Percentiles rank a stretch among this genome's conserved stretches.
phyloP scores from a whole-genome alignment of 2,888 invertebrate species.

The Hipparchia semele region DNA sequence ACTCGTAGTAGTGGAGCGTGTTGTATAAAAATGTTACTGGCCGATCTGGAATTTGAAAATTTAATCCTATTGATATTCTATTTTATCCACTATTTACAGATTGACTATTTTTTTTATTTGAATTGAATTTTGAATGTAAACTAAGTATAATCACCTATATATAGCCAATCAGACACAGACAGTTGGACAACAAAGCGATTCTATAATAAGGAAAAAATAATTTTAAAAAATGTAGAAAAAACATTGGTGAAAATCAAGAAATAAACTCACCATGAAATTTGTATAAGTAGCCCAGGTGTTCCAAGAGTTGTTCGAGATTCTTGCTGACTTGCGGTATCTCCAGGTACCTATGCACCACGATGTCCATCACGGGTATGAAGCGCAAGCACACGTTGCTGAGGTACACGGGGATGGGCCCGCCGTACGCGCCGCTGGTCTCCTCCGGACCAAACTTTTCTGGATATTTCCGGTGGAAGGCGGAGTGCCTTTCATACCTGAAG shows the following conservation, averaged over 20 bases:
- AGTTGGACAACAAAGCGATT: too few species aligned
- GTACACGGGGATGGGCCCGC: slow-evolving; percentile 92
- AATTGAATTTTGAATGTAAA: too few species aligned
- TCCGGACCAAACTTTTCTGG: slow-evolving; percentile 98
- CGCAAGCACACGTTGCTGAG: slow-evolving; percentile 98
- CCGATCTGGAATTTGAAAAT: slow-evolving; percentile 86
- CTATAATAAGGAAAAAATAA: too few species aligned
- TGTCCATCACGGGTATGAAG: slow-evolving; percentile 96
- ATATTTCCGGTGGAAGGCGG: slow-evolving; percentile 95
- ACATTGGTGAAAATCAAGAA: neutral
- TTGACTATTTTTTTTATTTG: too few species aligned
- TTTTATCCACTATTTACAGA: too few species aligned
- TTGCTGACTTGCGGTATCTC: slow-evolving; percentile 95
- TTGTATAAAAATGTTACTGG: slow-evolving; percentile 98
- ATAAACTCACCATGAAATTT: slow-evolving; percentile 92
- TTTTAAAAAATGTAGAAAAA: too few species aligned
- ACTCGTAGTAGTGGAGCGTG: slow-evolving; percentile 97
- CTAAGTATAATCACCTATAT: too few species aligned
- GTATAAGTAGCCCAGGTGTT: slow-evolving; percentile 94
- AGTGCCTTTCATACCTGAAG: slow-evolving; percentile 94
- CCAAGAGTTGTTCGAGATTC: slow-evolving; percentile 93
- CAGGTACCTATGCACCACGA: slow-evolving; percentile 96
- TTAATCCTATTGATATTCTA: neutral
- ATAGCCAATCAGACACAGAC: too few species aligned
- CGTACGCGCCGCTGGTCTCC: slow-evolving; percentile 88